These are phyloP conservation scores for Lytechinus variegatus DNA, from an alignment of 35 echinoderm and acorn worm genomes.

Conservation along the genomic window DNA sequence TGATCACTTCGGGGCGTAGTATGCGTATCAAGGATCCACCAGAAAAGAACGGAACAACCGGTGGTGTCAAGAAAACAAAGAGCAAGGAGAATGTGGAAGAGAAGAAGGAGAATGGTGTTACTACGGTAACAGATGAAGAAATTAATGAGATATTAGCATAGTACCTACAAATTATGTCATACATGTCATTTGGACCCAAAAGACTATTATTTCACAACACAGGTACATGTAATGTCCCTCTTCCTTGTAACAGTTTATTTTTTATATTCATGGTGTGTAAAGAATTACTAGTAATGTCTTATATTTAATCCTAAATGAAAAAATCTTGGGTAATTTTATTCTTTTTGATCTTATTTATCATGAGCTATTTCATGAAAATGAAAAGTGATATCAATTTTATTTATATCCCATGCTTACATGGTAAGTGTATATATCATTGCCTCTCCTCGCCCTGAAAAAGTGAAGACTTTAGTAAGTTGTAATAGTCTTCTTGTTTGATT, in stretches of 20 bases:
- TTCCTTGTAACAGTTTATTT: neutral
- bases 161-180: neutral
- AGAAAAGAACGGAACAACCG: neutral
- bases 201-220: too few species aligned
- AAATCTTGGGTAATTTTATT: neutral
- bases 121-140: neutral
- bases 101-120: constrained; percentile 34
- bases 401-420: too few species aligned
- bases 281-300: neutral
- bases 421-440: too few species aligned
- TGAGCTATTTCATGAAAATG: too few species aligned
- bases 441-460: too few species aligned
- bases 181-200: neutral
- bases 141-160: constrained; percentile 7
- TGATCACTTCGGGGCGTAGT: constrained; percentile 84
- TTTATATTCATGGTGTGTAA: neutral
- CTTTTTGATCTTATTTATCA: too few species aligned
- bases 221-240: too few species aligned
- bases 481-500: too few species aligned
- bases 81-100: neutral
- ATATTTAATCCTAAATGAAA: neutral
- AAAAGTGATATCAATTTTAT: too few species aligned
- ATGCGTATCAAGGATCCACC: constrained; percentile 56
- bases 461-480: too few species aligned
- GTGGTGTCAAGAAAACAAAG: constrained; percentile 15